Percentiles rank a stretch among this genome's conserved stretches.
Conservation (phyloP, 2,797 vertebrate genomes). For the Carapus acus region DNA sequence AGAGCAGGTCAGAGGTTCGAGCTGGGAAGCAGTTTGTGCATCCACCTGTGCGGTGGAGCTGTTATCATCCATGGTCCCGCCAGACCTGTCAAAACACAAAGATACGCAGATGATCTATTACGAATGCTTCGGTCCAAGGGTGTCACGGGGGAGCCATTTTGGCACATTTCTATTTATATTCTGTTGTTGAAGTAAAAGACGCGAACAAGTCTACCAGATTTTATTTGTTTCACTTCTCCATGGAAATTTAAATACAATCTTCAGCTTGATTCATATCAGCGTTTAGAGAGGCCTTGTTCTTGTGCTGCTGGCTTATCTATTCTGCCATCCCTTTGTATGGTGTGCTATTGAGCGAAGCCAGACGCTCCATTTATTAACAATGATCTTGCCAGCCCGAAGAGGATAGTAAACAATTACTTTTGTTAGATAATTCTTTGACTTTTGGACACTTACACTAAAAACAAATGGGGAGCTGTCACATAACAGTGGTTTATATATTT, state of each 20-base stretch:
- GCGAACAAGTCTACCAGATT: constrained; percentile 24
- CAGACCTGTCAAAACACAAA: constrained; percentile 53
- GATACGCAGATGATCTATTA: constrained; percentile 13
- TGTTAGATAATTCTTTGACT: constrained; percentile 11
- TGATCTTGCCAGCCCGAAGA: constrained; percentile 10
- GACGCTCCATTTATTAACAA: constrained; percentile 31
- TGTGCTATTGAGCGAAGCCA: constrained; percentile 29
- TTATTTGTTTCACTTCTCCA: constrained; percentile 22
- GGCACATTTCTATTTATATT: constrained; percentile 4
- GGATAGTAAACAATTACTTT: constrained; percentile 14
- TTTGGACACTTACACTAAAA: constrained; percentile 7
- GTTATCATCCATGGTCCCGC: constrained; percentile 65
- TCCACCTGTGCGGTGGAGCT: constrained; percentile 38
- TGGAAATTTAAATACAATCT: constrained; percentile 26
- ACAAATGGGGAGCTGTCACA: constrained; percentile 33
- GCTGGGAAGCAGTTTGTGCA: constrained; percentile 55
- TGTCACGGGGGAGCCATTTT: background rate
- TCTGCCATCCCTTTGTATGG: constrained; percentile 22
- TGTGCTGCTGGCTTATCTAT: constrained; percentile 16
- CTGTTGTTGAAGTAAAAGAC: constrained; percentile 6
- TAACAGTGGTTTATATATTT: constrained; percentile 17
- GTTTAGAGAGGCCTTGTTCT: constrained; percentile 3
- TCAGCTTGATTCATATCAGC: constrained; percentile 10
- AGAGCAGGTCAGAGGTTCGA: constrained; percentile 49
- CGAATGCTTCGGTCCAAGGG: constrained; percentile 10